Evolutionary conservation across 2,113 vertebrate species (phyloP).

Genomic region (human (Homo sapiens)): GRCh38 chr2:233082001-233082500

Average conservation of each 20-base stretch:
- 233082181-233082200: too few species aligned
- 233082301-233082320: background rate
- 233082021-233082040: background rate
- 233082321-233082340: background rate
- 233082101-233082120: background rate
- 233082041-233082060: background rate
- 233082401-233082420: conserved; percentile 61
- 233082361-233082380: conserved; percentile 72
- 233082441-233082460: background rate
- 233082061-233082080: background rate
- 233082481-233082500: background rate
- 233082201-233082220: too few species aligned
- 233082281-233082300: accelerated
- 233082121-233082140: background rate
- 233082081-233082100: background rate
- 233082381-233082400: conserved; percentile 42
- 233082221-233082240: background rate
- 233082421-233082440: conserved; percentile 55
- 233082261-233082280: background rate
- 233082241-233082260: accelerated
- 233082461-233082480: background rate
- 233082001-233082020: background rate
- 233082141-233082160: background rate
- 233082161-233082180: background rate
- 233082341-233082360: background rate